Evolutionary conservation across 2,113 vertebrate genomes (phyloP).

Genomic region (Cranoglanis bouderius): DNA sequence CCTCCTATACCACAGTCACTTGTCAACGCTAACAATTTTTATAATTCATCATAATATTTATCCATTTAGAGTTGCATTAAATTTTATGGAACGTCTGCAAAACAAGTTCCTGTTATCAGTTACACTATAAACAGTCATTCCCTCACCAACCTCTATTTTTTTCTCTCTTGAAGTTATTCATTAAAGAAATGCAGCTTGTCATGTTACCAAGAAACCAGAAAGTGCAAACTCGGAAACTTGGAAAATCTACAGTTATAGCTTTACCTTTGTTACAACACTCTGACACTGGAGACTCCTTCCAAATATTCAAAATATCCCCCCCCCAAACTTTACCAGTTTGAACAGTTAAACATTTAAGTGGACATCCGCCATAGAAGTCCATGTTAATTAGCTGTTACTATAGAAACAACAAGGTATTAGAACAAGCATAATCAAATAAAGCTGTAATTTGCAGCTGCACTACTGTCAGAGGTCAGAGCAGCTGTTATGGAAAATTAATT

Average conservation of each 20-base stretch:
- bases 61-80: background rate
- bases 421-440: background rate
- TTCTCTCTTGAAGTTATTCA: no score
- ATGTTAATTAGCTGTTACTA: background rate
- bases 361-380: background rate
- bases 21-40: background rate
- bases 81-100: no score
- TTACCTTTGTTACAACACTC: no score
- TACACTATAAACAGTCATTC: no score
- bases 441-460: background rate
- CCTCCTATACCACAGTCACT: no score
- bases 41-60: background rate
- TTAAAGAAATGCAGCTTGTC: no score
- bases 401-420: background rate
- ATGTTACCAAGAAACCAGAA: no score
- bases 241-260: no score
- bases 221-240: no score
- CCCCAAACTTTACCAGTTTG: background rate
- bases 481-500: background rate
- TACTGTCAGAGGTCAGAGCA: background rate
- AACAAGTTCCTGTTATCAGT: background rate
- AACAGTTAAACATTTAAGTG: background rate
- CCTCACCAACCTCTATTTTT: no score
- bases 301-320: no score
- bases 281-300: no score